Conservation (phyloP, 2,113 vertebrate species). For the Alouatta palliata region DNA sequence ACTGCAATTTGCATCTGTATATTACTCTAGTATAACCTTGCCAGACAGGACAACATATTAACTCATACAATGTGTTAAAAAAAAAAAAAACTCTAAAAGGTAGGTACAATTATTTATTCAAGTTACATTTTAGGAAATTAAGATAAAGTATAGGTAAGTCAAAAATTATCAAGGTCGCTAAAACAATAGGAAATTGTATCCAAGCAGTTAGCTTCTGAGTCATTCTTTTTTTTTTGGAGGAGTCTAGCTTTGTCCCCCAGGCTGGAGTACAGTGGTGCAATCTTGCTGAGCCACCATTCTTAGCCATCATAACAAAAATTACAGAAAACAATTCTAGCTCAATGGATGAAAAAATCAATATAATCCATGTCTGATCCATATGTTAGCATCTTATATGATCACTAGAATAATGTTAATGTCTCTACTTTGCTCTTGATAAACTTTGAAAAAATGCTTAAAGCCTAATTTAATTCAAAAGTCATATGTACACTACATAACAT, state of each 20-base stretch:
- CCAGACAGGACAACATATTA: no score
- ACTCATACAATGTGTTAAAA: accelerated
- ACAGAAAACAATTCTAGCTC: neutral
- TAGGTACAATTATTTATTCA: neutral
- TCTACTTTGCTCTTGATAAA: neutral
- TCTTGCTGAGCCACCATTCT: neutral
- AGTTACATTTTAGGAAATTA: neutral
- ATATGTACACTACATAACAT: neutral
- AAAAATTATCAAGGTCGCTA: neutral
- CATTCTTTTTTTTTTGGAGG: no score
- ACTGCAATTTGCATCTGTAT: neutral
- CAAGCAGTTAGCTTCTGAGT: neutral
- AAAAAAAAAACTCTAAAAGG: neutral
- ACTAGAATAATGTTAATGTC: neutral
- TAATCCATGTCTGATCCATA: neutral
- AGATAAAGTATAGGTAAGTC: neutral
- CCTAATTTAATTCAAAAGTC: neutral
- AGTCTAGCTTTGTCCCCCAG: no score
- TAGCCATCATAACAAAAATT: neutral
- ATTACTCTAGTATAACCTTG: neutral
- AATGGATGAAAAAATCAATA: neutral
- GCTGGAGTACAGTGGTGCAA: no score
- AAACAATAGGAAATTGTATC: neutral
- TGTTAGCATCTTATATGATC: neutral
- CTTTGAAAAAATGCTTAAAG: neutral